Evolutionary conservation across 2,888 invertebrate genomes (phyloP).

Genomic region (Athetis lepigone): DNA sequence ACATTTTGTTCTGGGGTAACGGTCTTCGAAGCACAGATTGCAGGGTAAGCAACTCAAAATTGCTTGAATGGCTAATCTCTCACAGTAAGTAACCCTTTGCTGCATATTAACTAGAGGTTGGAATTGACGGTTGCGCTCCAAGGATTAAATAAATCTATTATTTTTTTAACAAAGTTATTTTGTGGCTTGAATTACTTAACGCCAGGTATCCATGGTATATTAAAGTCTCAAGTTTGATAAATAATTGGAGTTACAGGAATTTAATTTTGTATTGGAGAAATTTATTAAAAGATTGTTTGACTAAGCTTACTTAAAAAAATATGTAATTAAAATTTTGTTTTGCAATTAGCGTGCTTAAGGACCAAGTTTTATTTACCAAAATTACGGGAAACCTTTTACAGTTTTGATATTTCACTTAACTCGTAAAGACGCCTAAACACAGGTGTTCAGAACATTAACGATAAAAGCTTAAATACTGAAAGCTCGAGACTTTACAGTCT

Average conservation of each 20-base stretch:
- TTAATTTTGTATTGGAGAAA: slow-evolving; percentile 26
- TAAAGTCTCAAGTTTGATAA: slow-evolving; percentile 47
- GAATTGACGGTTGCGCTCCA: slow-evolving; percentile 50
- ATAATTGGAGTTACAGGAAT: slow-evolving; percentile 36
- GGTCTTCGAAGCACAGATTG: slow-evolving; percentile 52
- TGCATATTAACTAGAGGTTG: slow-evolving; percentile 58
- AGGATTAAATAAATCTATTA: slow-evolving; percentile 53
- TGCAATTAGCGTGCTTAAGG: background rate
- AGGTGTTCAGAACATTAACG: slow-evolving; percentile 56
- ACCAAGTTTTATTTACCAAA: background rate
- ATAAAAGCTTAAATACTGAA: slow-evolving; percentile 46
- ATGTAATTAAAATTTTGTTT: background rate
- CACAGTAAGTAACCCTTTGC: slow-evolving; percentile 45
- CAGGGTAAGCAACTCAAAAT: slow-evolving; percentile 61
- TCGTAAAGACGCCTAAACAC: slow-evolving; percentile 36
- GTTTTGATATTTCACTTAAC: background rate
- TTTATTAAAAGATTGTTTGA: background rate
- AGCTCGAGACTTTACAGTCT: slow-evolving; percentile 28
- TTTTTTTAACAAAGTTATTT: slow-evolving; percentile 59
- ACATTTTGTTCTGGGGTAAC: slow-evolving; percentile 51
- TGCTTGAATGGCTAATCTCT: slow-evolving; percentile 57
- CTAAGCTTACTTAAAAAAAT: too few relatives aligned
- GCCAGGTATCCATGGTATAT: slow-evolving; percentile 34
- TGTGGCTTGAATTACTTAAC: slow-evolving; percentile 37
- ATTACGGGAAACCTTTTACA: slow-evolving; percentile 9